phyloP scores from a whole-genome alignment of 2,797 vertebrate genomes.

The Myotis pilosus region DNA sequence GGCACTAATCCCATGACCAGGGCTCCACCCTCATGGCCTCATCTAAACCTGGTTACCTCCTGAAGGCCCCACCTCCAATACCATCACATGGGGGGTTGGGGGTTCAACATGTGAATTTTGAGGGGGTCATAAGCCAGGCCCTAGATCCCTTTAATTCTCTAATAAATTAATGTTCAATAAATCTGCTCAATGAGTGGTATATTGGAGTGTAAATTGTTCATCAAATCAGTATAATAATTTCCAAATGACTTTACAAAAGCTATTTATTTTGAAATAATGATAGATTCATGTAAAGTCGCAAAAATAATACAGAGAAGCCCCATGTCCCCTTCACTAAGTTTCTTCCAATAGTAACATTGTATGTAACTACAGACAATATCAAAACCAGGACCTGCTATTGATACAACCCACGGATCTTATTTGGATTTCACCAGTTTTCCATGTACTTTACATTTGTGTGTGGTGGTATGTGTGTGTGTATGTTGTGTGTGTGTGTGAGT shows the following conservation, averaged over 20 bases:
- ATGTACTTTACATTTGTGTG: neutral
- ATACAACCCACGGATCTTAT: neutral
- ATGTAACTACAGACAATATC: neutral
- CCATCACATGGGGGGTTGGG: neutral
- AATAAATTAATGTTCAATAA: neutral
- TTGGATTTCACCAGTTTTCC: neutral
- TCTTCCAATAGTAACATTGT: neutral
- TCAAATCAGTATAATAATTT: neutral
- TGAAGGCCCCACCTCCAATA: neutral
- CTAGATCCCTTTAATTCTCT: neutral
- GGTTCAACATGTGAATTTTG: neutral
- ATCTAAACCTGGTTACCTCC: neutral
- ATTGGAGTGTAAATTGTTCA: neutral
- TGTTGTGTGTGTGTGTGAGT: neutral
- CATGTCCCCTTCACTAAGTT: neutral
- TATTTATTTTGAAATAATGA: conserved; percentile 43
- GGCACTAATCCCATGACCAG: neutral
- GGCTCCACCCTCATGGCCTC: neutral
- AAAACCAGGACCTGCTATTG: neutral
- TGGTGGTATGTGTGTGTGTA: neutral
- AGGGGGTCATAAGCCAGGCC: neutral
- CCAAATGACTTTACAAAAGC: neutral
- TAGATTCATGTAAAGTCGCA: neutral
- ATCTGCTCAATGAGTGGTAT: neutral
- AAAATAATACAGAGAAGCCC: neutral